These are phyloP conservation scores for Donacobius atricapilla DNA, from an alignment of 2,113 vertebrate species.

Conservation along the genomic window DNA sequence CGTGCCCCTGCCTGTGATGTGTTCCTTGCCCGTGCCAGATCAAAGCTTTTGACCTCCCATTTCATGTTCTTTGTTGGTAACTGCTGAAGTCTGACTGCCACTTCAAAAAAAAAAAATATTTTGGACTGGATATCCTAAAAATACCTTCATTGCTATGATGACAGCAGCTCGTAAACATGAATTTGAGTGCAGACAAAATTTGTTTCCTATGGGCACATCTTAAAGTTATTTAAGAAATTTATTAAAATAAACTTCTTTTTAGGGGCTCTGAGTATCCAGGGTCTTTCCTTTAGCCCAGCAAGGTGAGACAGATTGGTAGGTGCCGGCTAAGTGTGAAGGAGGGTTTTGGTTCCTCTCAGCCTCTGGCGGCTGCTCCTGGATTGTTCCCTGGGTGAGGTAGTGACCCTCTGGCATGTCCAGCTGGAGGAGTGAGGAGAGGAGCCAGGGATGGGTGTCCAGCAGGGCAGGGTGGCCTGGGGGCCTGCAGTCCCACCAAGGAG, in stretches of 20 bases:
- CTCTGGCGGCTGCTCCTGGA: not conserved
- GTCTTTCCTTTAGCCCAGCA: not conserved
- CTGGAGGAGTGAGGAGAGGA: not conserved
- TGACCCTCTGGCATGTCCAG: not conserved
- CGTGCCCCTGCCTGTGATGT: not conserved
- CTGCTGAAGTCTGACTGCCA: constrained; percentile 15
- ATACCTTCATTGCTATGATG: not conserved
- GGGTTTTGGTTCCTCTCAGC: not conserved
- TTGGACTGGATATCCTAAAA: not conserved
- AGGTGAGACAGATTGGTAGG: not conserved
- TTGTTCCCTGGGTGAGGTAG: rapidly evolving
- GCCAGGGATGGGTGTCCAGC: not conserved
- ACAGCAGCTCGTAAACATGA: not conserved
- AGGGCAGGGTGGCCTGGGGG: not conserved
- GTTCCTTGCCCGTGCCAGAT: not conserved
- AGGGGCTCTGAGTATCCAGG: not conserved
- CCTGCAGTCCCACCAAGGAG: not conserved
- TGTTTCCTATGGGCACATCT: not conserved
- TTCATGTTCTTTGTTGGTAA: not conserved
- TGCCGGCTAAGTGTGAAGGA: not conserved
- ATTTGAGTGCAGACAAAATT: not conserved
- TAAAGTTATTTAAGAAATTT: not conserved
- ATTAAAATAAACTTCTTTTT: not conserved
- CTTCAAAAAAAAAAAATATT: not conserved
- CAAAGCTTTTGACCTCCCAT: constrained; percentile 47